Percentiles rank a stretch among this genome's conserved stretches.
Conservation (phyloP, 2,888 invertebrate genomes). For the Piscicola geometra region DNA sequence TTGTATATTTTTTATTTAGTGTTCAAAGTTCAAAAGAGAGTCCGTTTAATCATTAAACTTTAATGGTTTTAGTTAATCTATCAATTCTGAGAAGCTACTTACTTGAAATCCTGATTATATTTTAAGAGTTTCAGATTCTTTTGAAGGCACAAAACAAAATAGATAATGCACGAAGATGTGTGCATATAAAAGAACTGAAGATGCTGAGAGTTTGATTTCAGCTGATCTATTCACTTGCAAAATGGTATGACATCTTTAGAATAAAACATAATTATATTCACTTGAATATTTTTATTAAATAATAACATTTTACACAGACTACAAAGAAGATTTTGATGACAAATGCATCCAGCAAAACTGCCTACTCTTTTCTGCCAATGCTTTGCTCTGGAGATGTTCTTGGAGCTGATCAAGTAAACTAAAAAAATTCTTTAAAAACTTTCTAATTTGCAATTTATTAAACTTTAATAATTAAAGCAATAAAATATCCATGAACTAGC, state of each 20-base stretch:
- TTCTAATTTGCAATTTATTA: no score
- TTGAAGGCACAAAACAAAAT: background rate
- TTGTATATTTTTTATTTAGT: no score
- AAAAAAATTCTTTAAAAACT: background rate
- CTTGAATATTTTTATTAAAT: background rate
- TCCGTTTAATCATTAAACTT: no score
- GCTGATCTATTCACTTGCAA: background rate
- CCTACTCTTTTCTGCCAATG: conserved; percentile 16
- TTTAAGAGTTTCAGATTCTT: background rate
- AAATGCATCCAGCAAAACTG: conserved; percentile 29
- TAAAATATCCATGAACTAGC: no score
- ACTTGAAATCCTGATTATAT: background rate
- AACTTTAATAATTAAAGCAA: no score
- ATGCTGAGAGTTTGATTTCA: background rate
- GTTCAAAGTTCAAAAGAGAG: no score
- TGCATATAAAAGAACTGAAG: background rate
- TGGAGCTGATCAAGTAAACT: conserved; percentile 5
- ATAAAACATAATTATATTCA: background rate
- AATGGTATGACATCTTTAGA: background rate
- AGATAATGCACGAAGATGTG: background rate
- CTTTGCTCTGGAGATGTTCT: conserved; percentile 29
- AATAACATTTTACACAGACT: no score
- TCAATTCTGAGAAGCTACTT: no score
- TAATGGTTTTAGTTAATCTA: no score
- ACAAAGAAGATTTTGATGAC: conserved; percentile 17